Evolutionary conservation across 2,888 invertebrate species (phyloP).

Genomic region (Latrodectus hesperus): DNA sequence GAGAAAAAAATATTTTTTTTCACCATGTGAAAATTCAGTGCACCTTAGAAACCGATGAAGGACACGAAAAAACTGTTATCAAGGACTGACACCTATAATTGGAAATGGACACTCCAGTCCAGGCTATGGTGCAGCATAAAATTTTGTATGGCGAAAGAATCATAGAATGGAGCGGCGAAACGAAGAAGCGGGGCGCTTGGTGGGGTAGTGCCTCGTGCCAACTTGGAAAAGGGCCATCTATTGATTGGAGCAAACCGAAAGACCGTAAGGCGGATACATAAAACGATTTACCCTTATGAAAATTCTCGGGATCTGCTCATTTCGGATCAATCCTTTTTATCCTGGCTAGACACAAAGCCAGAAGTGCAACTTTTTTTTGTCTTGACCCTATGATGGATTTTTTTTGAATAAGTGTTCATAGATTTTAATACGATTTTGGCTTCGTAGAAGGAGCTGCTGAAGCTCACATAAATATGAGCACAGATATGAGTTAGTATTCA

Average conservation of each 20-base stretch:
- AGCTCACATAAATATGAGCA: too few species aligned
- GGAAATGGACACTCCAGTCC: constrained; percentile 19
- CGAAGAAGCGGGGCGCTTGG: not conserved
- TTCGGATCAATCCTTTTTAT: not conserved
- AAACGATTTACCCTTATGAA: constrained; percentile 55
- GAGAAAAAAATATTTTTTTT: too few species aligned
- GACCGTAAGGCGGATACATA: constrained; percentile 20
- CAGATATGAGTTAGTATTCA: too few species aligned
- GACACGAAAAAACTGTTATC: too few species aligned
- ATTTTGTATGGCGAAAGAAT: constrained; percentile 25
- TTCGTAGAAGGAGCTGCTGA: too few species aligned
- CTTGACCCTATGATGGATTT: not conserved
- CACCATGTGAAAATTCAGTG: too few species aligned
- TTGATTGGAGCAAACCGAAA: constrained; percentile 52
- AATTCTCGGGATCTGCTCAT: constrained; percentile 21
- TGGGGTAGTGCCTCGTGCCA: constrained; percentile 36
- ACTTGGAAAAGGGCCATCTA: constrained; percentile 66
- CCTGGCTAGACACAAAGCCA: not conserved
- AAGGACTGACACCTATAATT: constrained; percentile 17
- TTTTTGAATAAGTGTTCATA: too few species aligned
- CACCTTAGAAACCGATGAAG: too few species aligned
- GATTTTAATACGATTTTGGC: too few species aligned
- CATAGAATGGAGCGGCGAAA: not conserved
- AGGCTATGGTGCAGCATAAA: constrained; percentile 38
- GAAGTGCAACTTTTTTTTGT: not conserved